phyloP scores from a whole-genome alignment of 2,113 vertebrate species.

The Galeopterus variegatus region DNA sequence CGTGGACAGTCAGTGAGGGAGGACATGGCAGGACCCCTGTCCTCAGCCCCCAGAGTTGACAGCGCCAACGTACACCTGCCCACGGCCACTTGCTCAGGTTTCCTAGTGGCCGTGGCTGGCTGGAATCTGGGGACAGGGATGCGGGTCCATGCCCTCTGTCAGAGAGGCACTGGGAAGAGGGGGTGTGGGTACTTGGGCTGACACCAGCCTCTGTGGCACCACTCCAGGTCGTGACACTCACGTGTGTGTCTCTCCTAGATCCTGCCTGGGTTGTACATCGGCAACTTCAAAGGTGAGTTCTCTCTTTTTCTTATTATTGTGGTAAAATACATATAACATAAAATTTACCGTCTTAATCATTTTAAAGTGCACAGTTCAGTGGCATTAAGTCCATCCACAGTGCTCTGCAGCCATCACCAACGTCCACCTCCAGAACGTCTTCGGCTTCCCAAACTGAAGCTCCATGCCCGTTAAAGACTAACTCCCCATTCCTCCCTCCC shows the following conservation, averaged over 20 bases:
- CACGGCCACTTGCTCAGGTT: background rate
- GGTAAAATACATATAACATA: background rate
- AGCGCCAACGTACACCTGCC: background rate
- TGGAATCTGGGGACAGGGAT: background rate
- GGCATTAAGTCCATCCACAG: background rate
- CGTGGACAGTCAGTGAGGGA: background rate
- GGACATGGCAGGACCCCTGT: accelerated
- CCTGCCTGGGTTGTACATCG: slow-evolving; percentile 96
- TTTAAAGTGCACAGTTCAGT: background rate
- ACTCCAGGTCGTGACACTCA: slow-evolving; percentile 68
- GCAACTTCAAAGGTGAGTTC: slow-evolving; percentile 96
- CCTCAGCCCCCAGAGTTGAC: background rate
- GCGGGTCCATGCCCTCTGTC: accelerated
- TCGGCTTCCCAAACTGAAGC: background rate
- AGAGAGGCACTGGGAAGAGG: background rate
- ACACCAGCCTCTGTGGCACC: too few species aligned
- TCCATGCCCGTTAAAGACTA: background rate
- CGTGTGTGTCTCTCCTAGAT: slow-evolving; percentile 91
- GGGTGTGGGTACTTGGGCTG: background rate
- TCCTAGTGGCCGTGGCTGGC: background rate
- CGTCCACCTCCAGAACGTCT: background rate
- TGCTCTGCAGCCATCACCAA: background rate
- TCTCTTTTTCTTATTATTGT: background rate
- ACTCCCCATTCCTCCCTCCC: background rate
- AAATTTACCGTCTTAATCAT: background rate